Conservation (phyloP, 64 coral and sea anemone genomes). For the Porites australiensis region DNA sequence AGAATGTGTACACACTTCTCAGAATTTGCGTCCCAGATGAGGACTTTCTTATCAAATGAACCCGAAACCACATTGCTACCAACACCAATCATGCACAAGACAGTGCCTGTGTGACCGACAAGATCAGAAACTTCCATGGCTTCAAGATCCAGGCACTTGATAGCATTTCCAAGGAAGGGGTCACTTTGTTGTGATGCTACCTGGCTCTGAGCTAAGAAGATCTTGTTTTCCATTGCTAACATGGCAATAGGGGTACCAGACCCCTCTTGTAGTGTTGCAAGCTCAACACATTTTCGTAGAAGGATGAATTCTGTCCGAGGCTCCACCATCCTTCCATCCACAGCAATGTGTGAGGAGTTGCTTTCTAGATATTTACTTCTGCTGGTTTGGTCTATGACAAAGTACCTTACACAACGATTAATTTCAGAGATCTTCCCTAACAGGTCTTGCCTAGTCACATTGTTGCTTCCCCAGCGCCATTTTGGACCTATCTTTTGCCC, state of each 20-base stretch:
- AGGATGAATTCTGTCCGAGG: conserved; percentile 76
- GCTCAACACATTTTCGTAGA: conserved; percentile 52
- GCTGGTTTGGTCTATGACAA: conserved; percentile 34
- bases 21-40: conserved; percentile 83
- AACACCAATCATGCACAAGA: conserved; percentile 55
- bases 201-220: conserved; percentile 78
- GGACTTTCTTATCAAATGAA: conserved; percentile 91
- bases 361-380: conserved; percentile 30
- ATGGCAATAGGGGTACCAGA: conserved; percentile 74
- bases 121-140: conserved; percentile 49
- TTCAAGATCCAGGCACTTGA: conserved; percentile 83
- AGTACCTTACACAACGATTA: conserved; percentile 89
- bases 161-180: conserved; percentile 47
- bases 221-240: conserved; percentile 60
- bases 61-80: conserved; percentile 66
- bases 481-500: conserved; percentile 83
- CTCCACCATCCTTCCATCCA: conserved; percentile 29
- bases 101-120: conserved; percentile 80
- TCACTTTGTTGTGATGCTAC: conserved; percentile 2
- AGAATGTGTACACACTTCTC: conserved; percentile 79
- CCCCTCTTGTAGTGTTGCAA: conserved; percentile 30
- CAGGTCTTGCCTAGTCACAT: conserved; percentile 55
- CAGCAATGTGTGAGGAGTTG: neutral
- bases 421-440: conserved; percentile 84
- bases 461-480: conserved; percentile 68